phyloP scores from a whole-genome alignment of 1,140 invertebrate genomes.

The Drosophila truncata region DNA sequence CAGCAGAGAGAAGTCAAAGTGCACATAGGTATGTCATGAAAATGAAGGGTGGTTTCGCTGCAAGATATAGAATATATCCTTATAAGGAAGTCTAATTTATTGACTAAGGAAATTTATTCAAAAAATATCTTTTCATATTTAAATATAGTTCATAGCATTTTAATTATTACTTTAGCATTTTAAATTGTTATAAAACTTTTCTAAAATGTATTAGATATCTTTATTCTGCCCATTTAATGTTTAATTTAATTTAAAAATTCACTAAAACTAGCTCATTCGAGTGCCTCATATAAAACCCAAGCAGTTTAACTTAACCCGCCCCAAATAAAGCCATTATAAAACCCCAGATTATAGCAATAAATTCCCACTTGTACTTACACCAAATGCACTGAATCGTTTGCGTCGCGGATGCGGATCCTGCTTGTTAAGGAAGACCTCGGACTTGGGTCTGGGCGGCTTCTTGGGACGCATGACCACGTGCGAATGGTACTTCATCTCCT shows the following conservation, averaged over 20 bases:
- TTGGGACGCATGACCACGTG: slow-evolving; percentile 94
- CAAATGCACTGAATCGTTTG: slow-evolving; percentile 96
- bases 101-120: background rate
- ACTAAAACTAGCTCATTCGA: background rate
- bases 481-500: slow-evolving; percentile 88
- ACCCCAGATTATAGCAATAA: background rate
- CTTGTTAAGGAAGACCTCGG: slow-evolving; percentile 92
- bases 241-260: background rate
- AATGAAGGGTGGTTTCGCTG: background rate
- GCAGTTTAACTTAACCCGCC: background rate
- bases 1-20: slow-evolving; percentile 1
- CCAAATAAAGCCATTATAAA: background rate
- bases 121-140: background rate
- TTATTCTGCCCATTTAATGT: background rate
- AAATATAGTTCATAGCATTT: background rate
- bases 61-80: background rate
- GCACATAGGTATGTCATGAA: slow-evolving; percentile 45
- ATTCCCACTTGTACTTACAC: slow-evolving; percentile 88
- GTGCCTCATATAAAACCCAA: background rate
- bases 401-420: slow-evolving; percentile 88
- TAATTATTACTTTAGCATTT: no score
- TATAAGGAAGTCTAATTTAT: no score
- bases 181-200: background rate
- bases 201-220: background rate
- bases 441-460: slow-evolving; percentile 95